Evolutionary conservation across 1,140 invertebrate genomes (phyloP).

Genomic region (Heliothis subflexa): DNA sequence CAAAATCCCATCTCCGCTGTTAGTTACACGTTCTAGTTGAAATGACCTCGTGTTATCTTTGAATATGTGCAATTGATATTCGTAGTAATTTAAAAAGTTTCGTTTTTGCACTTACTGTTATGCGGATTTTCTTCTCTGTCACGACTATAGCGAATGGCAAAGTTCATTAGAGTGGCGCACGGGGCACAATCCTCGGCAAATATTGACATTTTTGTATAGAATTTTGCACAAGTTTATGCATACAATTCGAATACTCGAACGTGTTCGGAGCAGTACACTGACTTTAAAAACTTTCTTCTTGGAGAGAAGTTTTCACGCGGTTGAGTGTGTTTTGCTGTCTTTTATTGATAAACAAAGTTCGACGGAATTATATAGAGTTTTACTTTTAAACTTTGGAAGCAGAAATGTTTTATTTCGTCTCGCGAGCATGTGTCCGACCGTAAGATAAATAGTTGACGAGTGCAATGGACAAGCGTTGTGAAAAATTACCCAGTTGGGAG

Average conservation of each 20-base stretch:
- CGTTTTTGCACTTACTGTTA: background rate
- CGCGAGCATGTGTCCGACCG: background rate
- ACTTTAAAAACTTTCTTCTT: slow-evolving; percentile 47
- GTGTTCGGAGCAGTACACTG: slow-evolving; percentile 15
- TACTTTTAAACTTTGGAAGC: too few relatives aligned
- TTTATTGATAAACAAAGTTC: slow-evolving; percentile 48
- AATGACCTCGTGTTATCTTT: background rate
- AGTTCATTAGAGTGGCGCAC: slow-evolving; percentile 38
- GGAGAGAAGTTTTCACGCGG: slow-evolving; percentile 15
- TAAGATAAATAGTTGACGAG: slow-evolving; percentile 33
- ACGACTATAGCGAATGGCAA: slow-evolving; percentile 3
- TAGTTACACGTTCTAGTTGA: background rate
- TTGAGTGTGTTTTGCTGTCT: slow-evolving; percentile 12
- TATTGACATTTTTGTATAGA: slow-evolving; percentile 34
- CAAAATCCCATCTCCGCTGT: slow-evolving; percentile 8
- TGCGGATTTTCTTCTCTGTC: background rate
- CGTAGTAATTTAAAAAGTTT: slow-evolving; percentile 3
- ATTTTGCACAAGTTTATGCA: slow-evolving; percentile 43
- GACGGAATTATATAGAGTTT: slow-evolving; percentile 5
- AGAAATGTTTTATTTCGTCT: background rate
- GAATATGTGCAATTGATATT: background rate
- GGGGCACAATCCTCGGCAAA: slow-evolving; percentile 1
- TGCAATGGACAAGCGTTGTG: slow-evolving; percentile 30
- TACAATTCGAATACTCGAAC: slow-evolving; percentile 31
- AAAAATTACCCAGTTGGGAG: slow-evolving; percentile 14